These are phyloP conservation scores for Scophthalmus maximus DNA, from an alignment of 2,113 vertebrate species.

Conservation along the genomic window DNA sequence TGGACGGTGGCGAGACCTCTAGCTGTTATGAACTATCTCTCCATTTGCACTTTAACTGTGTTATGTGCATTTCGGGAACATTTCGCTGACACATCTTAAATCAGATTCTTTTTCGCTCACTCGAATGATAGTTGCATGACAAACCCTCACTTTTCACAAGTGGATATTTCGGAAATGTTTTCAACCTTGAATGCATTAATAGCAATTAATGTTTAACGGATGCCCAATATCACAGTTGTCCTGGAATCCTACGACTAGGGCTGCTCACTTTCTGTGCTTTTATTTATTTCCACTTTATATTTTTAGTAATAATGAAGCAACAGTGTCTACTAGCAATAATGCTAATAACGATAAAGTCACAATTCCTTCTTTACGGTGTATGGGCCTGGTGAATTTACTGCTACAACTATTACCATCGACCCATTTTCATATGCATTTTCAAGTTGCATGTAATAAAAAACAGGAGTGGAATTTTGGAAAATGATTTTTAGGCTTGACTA, in stretches of 20 bases:
- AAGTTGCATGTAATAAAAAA: background rate
- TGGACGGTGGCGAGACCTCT: conserved; percentile 68
- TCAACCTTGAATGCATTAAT: conserved; percentile 6
- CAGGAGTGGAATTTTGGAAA: background rate
- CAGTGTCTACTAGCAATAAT: too few relatives aligned
- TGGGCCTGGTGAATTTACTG: background rate
- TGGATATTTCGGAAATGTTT: conserved; percentile 37
- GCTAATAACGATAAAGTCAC: too few relatives aligned
- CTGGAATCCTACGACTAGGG: background rate
- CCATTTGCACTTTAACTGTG: conserved; percentile 64
- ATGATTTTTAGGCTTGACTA: background rate
- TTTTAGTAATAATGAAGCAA: background rate
- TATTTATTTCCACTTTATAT: background rate
- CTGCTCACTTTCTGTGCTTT: background rate
- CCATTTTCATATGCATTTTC: background rate
- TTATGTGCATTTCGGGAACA: conserved; percentile 38
- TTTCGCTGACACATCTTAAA: conserved; percentile 33
- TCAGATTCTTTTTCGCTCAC: conserved; percentile 30
- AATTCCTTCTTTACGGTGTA: background rate
- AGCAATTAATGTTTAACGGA: conserved; percentile 19
- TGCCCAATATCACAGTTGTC: background rate
- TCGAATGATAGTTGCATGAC: conserved; percentile 42
- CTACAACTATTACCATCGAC: background rate
- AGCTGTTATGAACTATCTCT: conserved; percentile 75
- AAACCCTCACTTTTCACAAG: conserved; percentile 5